Conservation (phyloP, 2,888 invertebrate species). For the Mongoloraphidia duomilia region DNA sequence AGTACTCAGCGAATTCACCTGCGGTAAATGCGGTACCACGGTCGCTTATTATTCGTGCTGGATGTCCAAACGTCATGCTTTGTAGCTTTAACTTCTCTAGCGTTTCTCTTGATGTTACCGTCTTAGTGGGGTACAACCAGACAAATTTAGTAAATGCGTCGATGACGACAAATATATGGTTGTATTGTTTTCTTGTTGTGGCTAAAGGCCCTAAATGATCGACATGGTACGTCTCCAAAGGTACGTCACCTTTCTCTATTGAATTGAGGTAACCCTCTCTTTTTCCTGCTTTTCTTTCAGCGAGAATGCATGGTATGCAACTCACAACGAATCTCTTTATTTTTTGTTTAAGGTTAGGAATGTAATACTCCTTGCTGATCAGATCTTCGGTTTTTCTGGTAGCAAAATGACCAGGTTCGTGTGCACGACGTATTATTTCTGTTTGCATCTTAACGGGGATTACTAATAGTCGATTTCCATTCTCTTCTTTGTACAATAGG, state of each 20-base stretch:
- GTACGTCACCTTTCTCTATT: background rate
- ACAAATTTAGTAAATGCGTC: slow-evolving; percentile 24
- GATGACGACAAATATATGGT: slow-evolving; percentile 21
- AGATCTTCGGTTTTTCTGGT: slow-evolving; percentile 13
- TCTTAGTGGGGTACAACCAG: slow-evolving; percentile 23
- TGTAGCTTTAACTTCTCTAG: background rate
- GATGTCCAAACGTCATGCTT: background rate
- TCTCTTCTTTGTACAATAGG: slow-evolving; percentile 6
- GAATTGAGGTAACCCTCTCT: background rate
- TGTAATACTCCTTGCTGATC: slow-evolving; percentile 13
- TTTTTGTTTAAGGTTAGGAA: slow-evolving; percentile 13
- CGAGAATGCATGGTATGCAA: background rate
- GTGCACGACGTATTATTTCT: slow-evolving; percentile 9
- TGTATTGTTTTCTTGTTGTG: slow-evolving; percentile 21
- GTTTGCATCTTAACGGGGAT: slow-evolving; percentile 12
- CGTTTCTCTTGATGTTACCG: slow-evolving; percentile 10
- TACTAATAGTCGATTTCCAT: slow-evolving; percentile 12
- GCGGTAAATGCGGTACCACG: background rate
- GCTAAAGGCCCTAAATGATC: slow-evolving; percentile 9
- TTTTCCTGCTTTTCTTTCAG: background rate
- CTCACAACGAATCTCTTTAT: slow-evolving; percentile 4
- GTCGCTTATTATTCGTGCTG: background rate
- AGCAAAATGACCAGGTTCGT: slow-evolving; percentile 14
- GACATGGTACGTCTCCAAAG: background rate
- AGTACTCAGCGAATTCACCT: background rate